Percentiles rank a stretch among this genome's conserved stretches.
These are phyloP conservation scores for Glaucopsyche alexis DNA, from an alignment of 2,888 invertebrate species.

Conservation along the genomic window DNA sequence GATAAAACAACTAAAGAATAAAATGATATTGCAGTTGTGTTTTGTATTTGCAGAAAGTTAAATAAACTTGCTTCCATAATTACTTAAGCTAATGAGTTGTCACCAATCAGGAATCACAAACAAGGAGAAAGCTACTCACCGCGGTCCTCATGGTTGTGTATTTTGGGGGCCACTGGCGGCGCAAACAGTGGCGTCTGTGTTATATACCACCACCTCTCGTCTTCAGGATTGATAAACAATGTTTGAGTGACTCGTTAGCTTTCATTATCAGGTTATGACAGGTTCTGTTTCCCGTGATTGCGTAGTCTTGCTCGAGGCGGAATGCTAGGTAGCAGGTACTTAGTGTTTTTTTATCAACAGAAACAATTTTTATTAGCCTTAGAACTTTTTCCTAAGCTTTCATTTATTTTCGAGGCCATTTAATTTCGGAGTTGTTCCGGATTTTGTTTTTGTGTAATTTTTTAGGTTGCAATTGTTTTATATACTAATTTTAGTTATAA, in stretches of 20 bases:
- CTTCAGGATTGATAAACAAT: constrained; percentile 38
- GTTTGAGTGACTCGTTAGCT: constrained; percentile 28
- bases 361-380: too few relatives aligned
- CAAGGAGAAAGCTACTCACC: constrained; percentile 56
- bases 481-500: too few relatives aligned
- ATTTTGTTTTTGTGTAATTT: too few relatives aligned
- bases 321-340: too few relatives aligned
- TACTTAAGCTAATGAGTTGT: neutral
- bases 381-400: too few relatives aligned
- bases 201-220: constrained; percentile 69
- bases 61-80: neutral
- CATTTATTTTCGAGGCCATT: too few relatives aligned
- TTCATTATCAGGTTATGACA: constrained; percentile 13
- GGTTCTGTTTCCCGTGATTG: neutral
- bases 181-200: constrained; percentile 46
- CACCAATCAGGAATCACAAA: too few relatives aligned
- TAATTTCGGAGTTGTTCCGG: too few relatives aligned
- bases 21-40: too few relatives aligned
- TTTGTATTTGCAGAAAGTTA: neutral
- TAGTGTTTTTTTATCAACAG: too few relatives aligned
- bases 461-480: too few relatives aligned
- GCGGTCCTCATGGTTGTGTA: constrained; percentile 64
- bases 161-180: constrained; percentile 56
- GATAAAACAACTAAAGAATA: too few relatives aligned
- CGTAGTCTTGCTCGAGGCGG: neutral